Evolutionary conservation across 2,113 vertebrate genomes (phyloP), one percentile per base, ranked within the genome.

Genomic region (Chaetodon auriga): DNA sequence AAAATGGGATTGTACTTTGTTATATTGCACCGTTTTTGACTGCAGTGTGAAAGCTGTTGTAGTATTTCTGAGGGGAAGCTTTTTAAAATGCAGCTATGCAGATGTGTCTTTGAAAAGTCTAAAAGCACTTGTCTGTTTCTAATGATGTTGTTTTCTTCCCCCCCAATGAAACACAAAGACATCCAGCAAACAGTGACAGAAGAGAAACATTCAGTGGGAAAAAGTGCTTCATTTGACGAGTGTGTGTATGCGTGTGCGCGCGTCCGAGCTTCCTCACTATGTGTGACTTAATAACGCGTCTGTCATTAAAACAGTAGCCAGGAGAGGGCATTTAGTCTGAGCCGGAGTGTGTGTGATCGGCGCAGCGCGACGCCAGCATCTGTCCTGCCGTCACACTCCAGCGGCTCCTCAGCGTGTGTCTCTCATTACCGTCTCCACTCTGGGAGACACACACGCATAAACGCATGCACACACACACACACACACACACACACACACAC

Each of bases 341-440:
- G 80, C 64, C 4, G 51, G 23, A 72, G 82, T 66, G 80, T 78
- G 83, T 88, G 83, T 92, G 89, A 92, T 91, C 87, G 18, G 74
- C 78, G 55, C 85, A 87, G 89, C 86, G 79, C 66, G 58, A 92
- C 87, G 30, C 72, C 68, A 38, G 73, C 68, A 74, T 92, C 86
- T 92, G 84, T 85, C 90, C 90, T 91, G 78, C 80, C 49, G 83
- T 88, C 85, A 92, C 89, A 89, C 83, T 89, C 76, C 72, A 76
- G 54, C 9, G 45, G 51, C 49, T 82, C 60, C 81, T 74, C 55
- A 55, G 70, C 72, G 76, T 81, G 80, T 87, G 77, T 86, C 75
- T 90, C 87, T 92, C 86, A 91, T 94, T 88, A 89, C 81, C 4
- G 11, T 69, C 81, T 69, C 7, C 46, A 48, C 62, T 69, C 23